phyloP scores from a whole-genome alignment of 2,113 vertebrate genomes.

The Amphiprion ocellaris region DNA sequence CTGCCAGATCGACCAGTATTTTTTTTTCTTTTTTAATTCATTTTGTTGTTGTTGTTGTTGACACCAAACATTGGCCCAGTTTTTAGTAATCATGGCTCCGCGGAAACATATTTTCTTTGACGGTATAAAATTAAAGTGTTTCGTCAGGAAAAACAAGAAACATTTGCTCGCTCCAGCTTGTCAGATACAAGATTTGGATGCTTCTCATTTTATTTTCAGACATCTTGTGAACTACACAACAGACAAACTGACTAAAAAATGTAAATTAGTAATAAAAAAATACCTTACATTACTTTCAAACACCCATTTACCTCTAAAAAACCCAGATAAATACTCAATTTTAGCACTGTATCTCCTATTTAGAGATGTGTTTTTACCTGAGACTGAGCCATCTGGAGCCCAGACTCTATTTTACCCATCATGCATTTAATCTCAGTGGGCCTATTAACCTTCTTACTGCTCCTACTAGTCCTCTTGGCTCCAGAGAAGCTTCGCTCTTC shows the following conservation, averaged over 20 bases:
- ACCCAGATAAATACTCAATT: not conserved
- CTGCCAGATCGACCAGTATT: not conserved
- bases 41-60: too few species aligned
- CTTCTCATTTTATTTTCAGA: not conserved
- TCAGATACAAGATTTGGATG: not conserved
- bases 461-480: constrained; percentile 46
- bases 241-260: not conserved
- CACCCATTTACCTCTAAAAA: not conserved
- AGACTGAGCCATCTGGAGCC: constrained; percentile 33
- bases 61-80: not conserved
- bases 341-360: not conserved
- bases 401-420: constrained; percentile 20
- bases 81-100: not conserved
- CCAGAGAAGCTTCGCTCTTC: constrained; percentile 38
- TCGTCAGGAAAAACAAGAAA: not conserved
- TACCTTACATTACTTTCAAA: not conserved
- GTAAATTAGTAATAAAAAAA: not conserved
- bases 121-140: not conserved
- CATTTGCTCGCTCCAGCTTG: not conserved
- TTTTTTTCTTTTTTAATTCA: too few species aligned
- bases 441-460: constrained; percentile 46
- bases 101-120: not conserved
- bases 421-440: constrained; percentile 42
- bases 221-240: not conserved
- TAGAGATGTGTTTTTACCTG: constrained; percentile 19